Conservation (phyloP, 2,888 invertebrate species). For the Trachelus troglodyta region DNA sequence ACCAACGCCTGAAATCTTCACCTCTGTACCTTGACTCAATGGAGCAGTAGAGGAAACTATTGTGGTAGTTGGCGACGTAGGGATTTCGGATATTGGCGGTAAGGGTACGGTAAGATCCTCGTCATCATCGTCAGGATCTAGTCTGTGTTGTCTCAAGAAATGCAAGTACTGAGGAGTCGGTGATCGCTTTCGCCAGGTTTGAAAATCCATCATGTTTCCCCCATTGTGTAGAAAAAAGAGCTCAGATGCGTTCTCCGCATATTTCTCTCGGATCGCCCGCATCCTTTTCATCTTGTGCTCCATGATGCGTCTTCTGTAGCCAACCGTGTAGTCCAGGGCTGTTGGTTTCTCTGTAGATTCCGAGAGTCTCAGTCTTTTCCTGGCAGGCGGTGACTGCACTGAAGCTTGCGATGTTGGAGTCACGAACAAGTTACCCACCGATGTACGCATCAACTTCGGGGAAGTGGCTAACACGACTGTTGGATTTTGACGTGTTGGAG, state of each 20-base stretch:
- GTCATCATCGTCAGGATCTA: conserved; percentile 73
- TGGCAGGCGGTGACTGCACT: conserved; percentile 62
- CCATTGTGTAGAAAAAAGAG: conserved; percentile 88
- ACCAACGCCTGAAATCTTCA: conserved; percentile 72
- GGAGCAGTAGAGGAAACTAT: conserved; percentile 34
- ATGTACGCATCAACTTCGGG: conserved; percentile 59
- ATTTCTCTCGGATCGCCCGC: conserved; percentile 77
- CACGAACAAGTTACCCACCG: conserved; percentile 63
- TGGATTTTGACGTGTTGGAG: conserved; percentile 56
- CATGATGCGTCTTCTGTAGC: conserved; percentile 73
- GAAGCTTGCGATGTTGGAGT: conserved; percentile 49
- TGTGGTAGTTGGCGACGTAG: conserved; percentile 30
- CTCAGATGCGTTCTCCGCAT: conserved; percentile 84
- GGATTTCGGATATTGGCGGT: conserved; percentile 33
- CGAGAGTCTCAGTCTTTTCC: conserved; percentile 66
- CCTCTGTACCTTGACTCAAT: conserved; percentile 67
- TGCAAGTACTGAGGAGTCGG: conserved; percentile 79
- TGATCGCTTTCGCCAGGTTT: conserved; percentile 84
- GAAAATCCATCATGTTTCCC: conserved; percentile 90
- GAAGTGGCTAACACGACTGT: conserved; percentile 61
- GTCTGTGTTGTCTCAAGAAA: conserved; percentile 79
- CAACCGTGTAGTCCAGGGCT: conserved; percentile 61
- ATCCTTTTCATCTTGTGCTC: conserved; percentile 79
- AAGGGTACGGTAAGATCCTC: conserved; percentile 62
- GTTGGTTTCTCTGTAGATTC: conserved; percentile 62